Conservation (phyloP, 2,888 invertebrate genomes). For the Sarcophaga subvicina region DNA sequence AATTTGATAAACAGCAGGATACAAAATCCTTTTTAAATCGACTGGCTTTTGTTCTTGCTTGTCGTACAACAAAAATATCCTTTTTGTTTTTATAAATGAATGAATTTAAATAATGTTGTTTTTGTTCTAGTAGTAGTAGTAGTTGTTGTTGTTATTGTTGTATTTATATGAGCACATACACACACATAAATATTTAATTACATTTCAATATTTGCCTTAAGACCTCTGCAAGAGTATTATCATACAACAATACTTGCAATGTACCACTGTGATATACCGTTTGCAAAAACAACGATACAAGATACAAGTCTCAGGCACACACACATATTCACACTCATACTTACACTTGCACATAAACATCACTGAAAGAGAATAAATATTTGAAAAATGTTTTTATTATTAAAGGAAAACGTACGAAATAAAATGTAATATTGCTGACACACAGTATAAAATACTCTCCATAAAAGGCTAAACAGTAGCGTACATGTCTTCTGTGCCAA, state of each 20-base stretch:
- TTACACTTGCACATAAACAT: no score
- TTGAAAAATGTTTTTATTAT: neutral
- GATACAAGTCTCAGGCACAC: no score
- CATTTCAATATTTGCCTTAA: slow-evolving; percentile 18
- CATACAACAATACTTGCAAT: neutral
- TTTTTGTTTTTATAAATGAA: neutral
- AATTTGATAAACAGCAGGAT: neutral
- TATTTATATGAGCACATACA: neutral
- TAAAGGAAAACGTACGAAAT: neutral
- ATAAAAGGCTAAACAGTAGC: neutral
- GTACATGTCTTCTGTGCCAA: neutral
- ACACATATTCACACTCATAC: no score
- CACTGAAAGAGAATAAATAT: neutral
- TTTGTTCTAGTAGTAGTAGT: neutral
- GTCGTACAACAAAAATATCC: neutral
- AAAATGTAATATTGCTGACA: neutral
- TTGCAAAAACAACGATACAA: neutral
- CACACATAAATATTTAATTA: slow-evolving; percentile 36
- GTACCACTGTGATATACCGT: neutral
- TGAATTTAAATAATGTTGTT: neutral
- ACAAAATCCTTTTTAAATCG: neutral
- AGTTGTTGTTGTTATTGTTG: neutral
- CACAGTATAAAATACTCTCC: neutral
- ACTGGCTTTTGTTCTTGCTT: neutral
- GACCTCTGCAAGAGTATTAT: neutral